Evolutionary conservation across 1,140 invertebrate species (phyloP).

Genomic region (Medauroidea extradentata): DNA sequence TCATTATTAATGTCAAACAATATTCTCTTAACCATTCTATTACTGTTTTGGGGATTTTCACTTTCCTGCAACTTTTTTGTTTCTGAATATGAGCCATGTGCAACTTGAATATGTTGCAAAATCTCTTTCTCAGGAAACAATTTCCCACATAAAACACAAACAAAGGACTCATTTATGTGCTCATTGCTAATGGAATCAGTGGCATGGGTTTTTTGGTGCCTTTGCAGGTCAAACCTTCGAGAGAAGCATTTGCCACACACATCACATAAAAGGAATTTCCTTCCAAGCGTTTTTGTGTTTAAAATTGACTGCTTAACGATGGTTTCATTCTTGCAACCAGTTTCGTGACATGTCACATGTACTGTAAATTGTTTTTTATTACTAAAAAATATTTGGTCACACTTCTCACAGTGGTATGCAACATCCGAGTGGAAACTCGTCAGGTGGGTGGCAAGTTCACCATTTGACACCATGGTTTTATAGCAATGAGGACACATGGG

Average conservation of each 20-base stretch:
- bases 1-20: constrained; percentile 17
- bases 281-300: not conserved
- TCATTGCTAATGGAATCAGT: not conserved
- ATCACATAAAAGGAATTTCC: constrained; percentile 13
- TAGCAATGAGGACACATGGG: no score
- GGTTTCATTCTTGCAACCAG: not conserved
- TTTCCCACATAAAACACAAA: constrained; percentile 22
- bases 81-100: constrained; percentile 21
- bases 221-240: constrained; percentile 19
- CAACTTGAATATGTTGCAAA: constrained; percentile 28
- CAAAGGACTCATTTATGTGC: constrained; percentile 16
- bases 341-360: not conserved
- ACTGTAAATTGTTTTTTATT: not conserved
- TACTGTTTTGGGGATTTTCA: constrained; percentile 28
- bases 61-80: constrained; percentile 23
- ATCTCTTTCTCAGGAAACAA: constrained; percentile 18
- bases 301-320: not conserved
- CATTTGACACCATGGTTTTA: not conserved
- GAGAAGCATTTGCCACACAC: constrained; percentile 24
- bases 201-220: constrained; percentile 17
- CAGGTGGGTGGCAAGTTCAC: constrained; percentile 5
- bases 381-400: constrained; percentile 2
- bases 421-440: not conserved
- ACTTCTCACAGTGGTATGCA: not conserved
- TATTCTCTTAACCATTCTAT: constrained; percentile 19